These are phyloP conservation scores for Agrotis segetum DNA, from an alignment of 2,888 invertebrate genomes.

Conservation along the genomic window DNA sequence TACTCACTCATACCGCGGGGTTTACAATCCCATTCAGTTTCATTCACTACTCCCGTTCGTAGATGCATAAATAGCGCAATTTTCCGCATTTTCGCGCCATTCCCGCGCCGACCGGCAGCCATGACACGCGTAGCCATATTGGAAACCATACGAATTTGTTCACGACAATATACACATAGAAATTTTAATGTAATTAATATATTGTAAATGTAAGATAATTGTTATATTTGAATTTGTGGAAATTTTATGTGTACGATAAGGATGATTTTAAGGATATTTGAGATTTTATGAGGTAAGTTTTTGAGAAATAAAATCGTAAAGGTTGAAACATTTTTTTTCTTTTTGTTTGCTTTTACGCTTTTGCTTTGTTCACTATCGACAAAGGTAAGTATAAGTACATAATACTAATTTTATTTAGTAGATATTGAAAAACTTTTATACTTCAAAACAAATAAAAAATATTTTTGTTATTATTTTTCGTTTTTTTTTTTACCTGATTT, in stretches of 20 bases:
- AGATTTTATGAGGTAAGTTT: slow-evolving; percentile 68
- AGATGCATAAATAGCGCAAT: slow-evolving; percentile 75
- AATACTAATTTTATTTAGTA: background rate
- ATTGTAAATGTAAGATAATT: slow-evolving; percentile 38
- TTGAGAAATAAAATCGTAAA: slow-evolving; percentile 1
- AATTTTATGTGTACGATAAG: slow-evolving; percentile 55
- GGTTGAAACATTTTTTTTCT: background rate
- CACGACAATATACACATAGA: slow-evolving; percentile 57
- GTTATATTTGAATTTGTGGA: slow-evolving; percentile 57
- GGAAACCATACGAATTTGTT: slow-evolving; percentile 59
- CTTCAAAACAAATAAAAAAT: slow-evolving; percentile 22
- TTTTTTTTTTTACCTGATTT: too few relatives aligned
- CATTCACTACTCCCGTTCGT: slow-evolving; percentile 66
- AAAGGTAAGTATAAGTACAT: background rate
- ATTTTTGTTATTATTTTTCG: too few relatives aligned
- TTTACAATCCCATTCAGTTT: slow-evolving; percentile 64
- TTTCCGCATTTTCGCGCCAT: slow-evolving; percentile 79
- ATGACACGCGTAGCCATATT: slow-evolving; percentile 66
- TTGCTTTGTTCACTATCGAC: background rate
- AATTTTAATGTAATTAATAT: slow-evolving; percentile 49
- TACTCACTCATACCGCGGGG: slow-evolving; percentile 51
- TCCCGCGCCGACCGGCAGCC: slow-evolving; percentile 72
- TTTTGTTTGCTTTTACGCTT: slow-evolving; percentile 12
- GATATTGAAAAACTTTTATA: background rate
- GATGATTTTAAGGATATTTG: slow-evolving; percentile 64